A percentile compares a stretch with the other conserved stretches of the same genome.
These are phyloP conservation scores for Phrynosoma platyrhinos DNA, from an alignment of 2,113 vertebrate species.

Conservation along the genomic window DNA sequence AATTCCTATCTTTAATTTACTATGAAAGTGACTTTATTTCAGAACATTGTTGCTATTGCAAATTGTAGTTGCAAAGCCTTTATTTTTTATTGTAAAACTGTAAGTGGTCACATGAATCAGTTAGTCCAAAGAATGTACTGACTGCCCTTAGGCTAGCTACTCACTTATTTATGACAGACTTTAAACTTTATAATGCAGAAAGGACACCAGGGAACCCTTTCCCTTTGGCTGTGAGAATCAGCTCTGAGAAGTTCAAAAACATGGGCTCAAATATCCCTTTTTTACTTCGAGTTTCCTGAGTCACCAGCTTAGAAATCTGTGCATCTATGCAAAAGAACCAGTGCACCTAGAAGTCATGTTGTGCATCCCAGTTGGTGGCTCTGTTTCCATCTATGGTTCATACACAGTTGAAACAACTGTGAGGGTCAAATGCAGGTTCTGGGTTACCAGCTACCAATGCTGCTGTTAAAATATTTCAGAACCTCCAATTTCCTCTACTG, in stretches of 20 bases:
- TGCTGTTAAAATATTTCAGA: neutral
- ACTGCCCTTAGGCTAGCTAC: neutral
- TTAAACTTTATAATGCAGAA: neutral
- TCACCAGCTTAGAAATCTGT: neutral
- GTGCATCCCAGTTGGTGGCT: neutral
- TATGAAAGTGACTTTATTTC: neutral
- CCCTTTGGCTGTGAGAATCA: neutral
- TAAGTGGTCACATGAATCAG: neutral
- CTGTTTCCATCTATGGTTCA: neutral
- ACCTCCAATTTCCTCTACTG: too few species aligned
- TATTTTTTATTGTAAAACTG: neutral
- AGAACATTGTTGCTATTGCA: neutral
- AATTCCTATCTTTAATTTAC: slow-evolving; percentile 31
- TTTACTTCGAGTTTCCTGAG: neutral
- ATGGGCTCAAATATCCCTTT: neutral
- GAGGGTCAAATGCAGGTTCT: neutral
- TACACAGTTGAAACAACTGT: neutral
- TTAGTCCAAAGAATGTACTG: neutral
- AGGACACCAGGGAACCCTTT: neutral
- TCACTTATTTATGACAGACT: neutral
- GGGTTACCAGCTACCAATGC: neutral
- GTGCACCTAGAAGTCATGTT: neutral
- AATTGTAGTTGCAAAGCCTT: neutral
- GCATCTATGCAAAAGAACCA: neutral
- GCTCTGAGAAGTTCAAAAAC: neutral